phyloP scores from a whole-genome alignment of 1,140 invertebrate genomes.

The Hyles euphorbiae region DNA sequence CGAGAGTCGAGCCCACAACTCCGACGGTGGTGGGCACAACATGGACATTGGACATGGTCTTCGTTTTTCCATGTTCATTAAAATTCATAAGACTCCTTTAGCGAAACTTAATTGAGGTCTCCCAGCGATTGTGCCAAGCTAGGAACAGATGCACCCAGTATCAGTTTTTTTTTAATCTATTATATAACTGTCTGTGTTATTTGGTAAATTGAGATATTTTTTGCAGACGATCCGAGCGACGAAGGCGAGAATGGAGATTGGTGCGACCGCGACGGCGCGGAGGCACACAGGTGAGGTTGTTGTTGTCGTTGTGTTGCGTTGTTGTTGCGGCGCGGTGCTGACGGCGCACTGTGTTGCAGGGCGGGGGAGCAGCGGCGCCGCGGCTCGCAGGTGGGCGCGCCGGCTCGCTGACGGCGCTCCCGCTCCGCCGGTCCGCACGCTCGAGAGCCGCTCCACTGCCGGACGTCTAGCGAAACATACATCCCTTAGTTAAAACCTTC shows the following conservation, averaged over 20 bases:
- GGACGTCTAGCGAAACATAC: not conserved
- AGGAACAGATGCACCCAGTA: no score
- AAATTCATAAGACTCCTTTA: no score
- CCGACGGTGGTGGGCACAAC: no score
- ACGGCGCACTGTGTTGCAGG: not conserved
- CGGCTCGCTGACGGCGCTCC: not conserved
- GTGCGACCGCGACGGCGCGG: constrained; percentile 12
- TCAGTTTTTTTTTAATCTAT: no score
- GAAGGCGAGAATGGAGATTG: constrained; percentile 28
- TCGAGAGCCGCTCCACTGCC: not conserved
- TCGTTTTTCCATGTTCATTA: no score
- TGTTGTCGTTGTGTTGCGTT: no score
- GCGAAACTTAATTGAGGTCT: no score
- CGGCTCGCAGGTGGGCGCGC: constrained; percentile 1
- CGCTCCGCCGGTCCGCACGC: not conserved
- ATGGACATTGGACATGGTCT: no score
- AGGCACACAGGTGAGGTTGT: not conserved
- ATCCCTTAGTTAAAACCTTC: not conserved
- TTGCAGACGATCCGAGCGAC: constrained; percentile 29
- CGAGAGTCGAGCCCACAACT: no score
- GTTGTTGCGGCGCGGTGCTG: not conserved
- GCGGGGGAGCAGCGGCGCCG: not conserved
- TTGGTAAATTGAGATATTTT: not conserved
- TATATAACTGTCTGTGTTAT: no score
- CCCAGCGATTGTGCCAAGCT: no score